Evolutionary conservation across 1,140 invertebrate species (phyloP), one percentile per base, ranked within the genome.

Genomic region (Drosophila trapezifrons): DNA sequence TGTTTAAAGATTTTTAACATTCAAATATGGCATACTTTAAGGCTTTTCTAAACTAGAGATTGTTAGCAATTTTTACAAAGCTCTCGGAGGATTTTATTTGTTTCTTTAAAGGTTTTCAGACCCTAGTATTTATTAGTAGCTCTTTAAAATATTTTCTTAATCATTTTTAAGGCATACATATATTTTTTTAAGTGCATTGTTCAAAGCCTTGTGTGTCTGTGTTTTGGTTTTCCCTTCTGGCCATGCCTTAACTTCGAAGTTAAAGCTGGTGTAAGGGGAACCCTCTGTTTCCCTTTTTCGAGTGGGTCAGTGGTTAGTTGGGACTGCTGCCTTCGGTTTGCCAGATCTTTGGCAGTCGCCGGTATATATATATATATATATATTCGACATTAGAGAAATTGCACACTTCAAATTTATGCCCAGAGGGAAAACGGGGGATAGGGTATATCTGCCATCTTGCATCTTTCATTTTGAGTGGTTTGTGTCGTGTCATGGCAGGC

Each of bases 351-450:
- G 57, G 22, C 62, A 59, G 22, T 55, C 18, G 9, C 12, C 15
- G 27, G 9, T 42, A 3, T 42, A 3, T 22, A 22, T 22, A 22
- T 22, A 2, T 9, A 12, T 18, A 6, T 32, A 3, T 42, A 3
- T 37, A 27, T 57, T 46, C 29, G 37, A 60, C 46, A 60, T 79
- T 73, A 67, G 76, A 78, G 60, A 58, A 78, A 64, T 55, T 59
- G 74, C 51, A 77, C 75, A 72, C 55, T 60, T 78, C n/a, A 59
- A 47, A 78, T 65, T 78, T 78, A 78, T 78, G 76, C n/a, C 40
- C 27, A 47, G 52, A 18, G 17, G 17, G 17, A 4, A 1, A 29
- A 17, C 17, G 12, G 32, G 29, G 27, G 6, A 20, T 40, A 22
- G 7, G 60, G 10, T 49, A 25, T 20, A 35, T 38, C 25, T 40